phyloP scores from a whole-genome alignment of 2,113 vertebrate genomes.

The Phalacrocorax pelagicus region DNA sequence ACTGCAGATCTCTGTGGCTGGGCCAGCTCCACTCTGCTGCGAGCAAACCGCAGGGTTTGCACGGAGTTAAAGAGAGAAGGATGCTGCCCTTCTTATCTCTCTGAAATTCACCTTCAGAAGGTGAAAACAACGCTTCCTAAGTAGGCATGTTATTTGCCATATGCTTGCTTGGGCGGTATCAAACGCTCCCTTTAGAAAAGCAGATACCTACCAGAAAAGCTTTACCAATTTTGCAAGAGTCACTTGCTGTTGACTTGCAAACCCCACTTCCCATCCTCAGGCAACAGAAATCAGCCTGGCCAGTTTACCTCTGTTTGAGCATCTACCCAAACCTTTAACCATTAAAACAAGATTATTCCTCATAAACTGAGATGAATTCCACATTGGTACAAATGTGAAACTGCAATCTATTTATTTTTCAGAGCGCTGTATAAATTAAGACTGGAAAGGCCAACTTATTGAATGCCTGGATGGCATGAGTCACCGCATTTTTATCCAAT shows the following conservation, averaged over 20 bases:
- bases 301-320: background rate
- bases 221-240: background rate
- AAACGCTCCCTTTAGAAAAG: background rate
- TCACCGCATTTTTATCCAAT: conserved; percentile 12
- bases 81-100: background rate
- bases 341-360: background rate
- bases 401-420: conserved; percentile 4
- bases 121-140: background rate
- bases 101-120: background rate
- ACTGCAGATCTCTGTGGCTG: background rate
- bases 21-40: background rate
- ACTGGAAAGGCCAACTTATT: background rate
- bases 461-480: background rate
- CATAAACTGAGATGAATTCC: background rate
- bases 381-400: background rate
- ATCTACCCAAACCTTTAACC: background rate
- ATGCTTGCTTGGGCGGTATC: background rate
- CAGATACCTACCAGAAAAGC: background rate
- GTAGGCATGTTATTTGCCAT: background rate
- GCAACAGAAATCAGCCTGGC: background rate
- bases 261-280: background rate
- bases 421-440: background rate
- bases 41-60: background rate
- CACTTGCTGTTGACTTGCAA: background rate
- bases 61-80: background rate